Percentiles rank a stretch among this genome's conserved stretches.
Conservation (phyloP, 1,140 invertebrate species). For the Teleogryllus occipitalis region DNA sequence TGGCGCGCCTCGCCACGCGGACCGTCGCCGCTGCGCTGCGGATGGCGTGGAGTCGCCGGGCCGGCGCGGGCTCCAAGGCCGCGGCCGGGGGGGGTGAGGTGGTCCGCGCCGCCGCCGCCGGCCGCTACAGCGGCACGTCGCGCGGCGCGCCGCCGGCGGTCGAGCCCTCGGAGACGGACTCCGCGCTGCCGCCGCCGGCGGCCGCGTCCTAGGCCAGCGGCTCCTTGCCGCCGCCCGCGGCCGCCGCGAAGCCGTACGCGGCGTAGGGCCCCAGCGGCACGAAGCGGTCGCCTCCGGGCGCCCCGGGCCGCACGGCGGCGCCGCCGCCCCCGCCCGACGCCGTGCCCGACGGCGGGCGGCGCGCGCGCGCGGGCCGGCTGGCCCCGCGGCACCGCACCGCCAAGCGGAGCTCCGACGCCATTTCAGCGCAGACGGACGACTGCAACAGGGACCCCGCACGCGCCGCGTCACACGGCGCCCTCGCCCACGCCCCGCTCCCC, state of each 20-base stretch:
- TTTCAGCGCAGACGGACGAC: conserved; percentile 57
- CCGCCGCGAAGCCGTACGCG: conserved; percentile 51
- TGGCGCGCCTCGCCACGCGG: not conserved
- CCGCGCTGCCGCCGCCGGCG: not conserved
- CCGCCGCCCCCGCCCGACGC: not conserved
- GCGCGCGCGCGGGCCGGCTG: conserved; percentile 39
- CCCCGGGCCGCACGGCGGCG: too few relatives aligned
- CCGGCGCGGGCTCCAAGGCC: not conserved
- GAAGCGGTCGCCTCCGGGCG: conserved; percentile 31
- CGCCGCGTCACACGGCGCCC: conserved; percentile 67
- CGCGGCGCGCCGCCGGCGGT: not conserved
- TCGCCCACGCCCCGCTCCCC: conserved; percentile 81
- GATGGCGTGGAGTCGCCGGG: not conserved
- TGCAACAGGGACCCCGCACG: conserved; percentile 32
- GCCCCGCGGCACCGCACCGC: conserved; percentile 54
- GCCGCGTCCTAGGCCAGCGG: conserved; percentile 32
- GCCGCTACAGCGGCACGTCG: not conserved
- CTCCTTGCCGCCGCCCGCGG: conserved; percentile 48
- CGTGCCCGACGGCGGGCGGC: conserved; percentile 25
- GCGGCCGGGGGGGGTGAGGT: too few relatives aligned
- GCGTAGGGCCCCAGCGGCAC: conserved; percentile 42
- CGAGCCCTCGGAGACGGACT: not conserved
- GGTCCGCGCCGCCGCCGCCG: too few relatives aligned
- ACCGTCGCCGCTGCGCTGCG: not conserved
- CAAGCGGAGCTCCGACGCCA: conserved; percentile 58